Evolutionary conservation across 2,797 vertebrate genomes (phyloP).

Genomic region (Sebastes aleutianus): DNA sequence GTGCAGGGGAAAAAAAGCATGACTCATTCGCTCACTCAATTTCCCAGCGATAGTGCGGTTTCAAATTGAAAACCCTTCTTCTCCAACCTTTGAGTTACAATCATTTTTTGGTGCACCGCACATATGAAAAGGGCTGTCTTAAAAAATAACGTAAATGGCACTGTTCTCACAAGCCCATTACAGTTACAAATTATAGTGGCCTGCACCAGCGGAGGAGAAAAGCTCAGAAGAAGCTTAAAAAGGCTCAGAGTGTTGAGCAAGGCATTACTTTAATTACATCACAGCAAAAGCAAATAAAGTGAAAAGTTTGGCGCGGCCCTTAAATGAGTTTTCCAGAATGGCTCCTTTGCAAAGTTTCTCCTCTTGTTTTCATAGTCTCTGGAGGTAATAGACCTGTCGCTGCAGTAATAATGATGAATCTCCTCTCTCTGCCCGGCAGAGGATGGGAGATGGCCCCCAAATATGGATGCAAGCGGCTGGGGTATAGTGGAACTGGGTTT

Average conservation of each 20-base stretch:
- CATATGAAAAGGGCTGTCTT: conserved; percentile 8
- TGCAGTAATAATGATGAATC: conserved; percentile 83
- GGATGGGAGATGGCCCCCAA: conserved; percentile 60
- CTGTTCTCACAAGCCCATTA: conserved; percentile 12
- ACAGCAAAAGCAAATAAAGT: conserved; percentile 33
- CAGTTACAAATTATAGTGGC: conserved; percentile 17
- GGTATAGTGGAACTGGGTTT: conserved; percentile 51
- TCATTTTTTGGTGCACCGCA: not conserved
- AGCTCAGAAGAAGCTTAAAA: conserved; percentile 20
- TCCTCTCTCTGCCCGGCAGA: conserved; percentile 59
- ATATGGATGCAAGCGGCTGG: conserved; percentile 60
- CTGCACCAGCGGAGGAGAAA: not conserved
- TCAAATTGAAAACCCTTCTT: conserved; percentile 22
- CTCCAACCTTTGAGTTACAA: not conserved
- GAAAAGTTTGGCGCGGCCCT: conserved; percentile 46
- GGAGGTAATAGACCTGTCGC: conserved; percentile 83
- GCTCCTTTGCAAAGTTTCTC: conserved; percentile 62
- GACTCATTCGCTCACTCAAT: conserved; percentile 29
- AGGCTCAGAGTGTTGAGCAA: conserved; percentile 14
- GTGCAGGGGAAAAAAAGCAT: conserved; percentile 39
- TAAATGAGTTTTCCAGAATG: conserved; percentile 61
- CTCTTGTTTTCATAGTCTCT: conserved; percentile 76
- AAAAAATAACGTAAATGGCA: not conserved
- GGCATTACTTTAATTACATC: conserved; percentile 39
- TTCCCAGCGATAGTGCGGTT: conserved; percentile 20